A percentile compares a stretch with the other conserved stretches of the same genome.
Conservation (phyloP, 2,888 invertebrate genomes). For the Agriopis marginaria region DNA sequence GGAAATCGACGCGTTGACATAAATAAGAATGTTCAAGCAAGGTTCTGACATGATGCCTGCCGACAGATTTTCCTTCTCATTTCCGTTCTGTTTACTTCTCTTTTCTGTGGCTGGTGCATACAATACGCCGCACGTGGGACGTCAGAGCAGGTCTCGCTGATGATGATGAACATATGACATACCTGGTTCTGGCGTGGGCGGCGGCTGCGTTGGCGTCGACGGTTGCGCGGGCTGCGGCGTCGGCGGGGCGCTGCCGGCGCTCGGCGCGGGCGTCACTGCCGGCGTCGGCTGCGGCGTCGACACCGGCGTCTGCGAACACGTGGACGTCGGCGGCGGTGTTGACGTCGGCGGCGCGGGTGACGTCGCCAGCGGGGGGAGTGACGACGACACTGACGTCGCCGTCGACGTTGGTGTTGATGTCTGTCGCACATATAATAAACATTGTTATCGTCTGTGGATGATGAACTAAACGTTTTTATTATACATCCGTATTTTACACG, state of each 20-base stretch:
- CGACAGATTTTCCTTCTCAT: too few species aligned
- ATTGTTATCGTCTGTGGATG: conserved; percentile 2
- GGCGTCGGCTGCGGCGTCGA: conserved; percentile 41
- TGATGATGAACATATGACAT: conserved; percentile 44
- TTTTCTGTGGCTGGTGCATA: too few species aligned
- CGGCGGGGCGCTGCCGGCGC: conserved; percentile 62
- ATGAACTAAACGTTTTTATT: background rate
- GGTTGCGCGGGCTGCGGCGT: conserved; percentile 71
- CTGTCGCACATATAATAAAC: conserved; percentile 3
- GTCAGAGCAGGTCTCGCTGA: too few species aligned
- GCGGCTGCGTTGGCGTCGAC: conserved; percentile 65
- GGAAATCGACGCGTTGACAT: too few species aligned
- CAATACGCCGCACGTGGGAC: too few species aligned
- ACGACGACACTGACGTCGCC: conserved; percentile 33
- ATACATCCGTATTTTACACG: too few species aligned
- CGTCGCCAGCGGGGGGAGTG: conserved; percentile 41
- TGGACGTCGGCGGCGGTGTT: conserved; percentile 31
- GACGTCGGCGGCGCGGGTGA: conserved; percentile 44
- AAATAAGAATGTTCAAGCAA: too few species aligned
- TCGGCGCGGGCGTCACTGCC: conserved; percentile 44
- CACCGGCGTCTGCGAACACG: conserved; percentile 30
- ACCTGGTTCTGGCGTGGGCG: conserved; percentile 76
- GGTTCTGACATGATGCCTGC: too few species aligned
- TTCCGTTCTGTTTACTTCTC: too few species aligned
- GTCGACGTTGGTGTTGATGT: conserved; percentile 39